Evolutionary conservation across 2,113 vertebrate genomes (phyloP).

Genomic region (Zosterops borbonicus): DNA sequence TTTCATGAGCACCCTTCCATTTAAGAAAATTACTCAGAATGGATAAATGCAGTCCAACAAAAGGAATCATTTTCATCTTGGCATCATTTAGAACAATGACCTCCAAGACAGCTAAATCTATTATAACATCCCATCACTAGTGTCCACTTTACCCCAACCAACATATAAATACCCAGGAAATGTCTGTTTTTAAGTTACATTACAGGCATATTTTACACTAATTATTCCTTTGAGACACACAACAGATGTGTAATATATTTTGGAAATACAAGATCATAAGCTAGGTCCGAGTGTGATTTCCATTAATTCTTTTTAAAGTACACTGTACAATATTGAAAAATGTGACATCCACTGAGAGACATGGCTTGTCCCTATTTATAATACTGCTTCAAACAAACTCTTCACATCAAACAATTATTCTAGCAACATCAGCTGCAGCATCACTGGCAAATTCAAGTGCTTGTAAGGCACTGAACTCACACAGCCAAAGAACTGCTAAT

Average conservation of each 20-base stretch:
- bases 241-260: not conserved
- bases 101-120: not conserved
- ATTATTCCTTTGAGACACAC: not conserved
- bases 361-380: not conserved
- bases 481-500: not conserved
- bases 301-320: not conserved
- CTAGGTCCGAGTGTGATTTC: not conserved
- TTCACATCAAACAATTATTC: not conserved
- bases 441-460: not conserved
- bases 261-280: not conserved
- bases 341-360: not conserved
- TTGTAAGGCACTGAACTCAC: not conserved
- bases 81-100: not conserved
- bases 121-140: not conserved
- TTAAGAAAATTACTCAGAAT: not conserved
- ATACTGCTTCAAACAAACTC: not conserved
- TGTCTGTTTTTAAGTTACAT: not conserved
- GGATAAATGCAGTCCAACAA: not conserved
- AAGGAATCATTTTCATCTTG: not conserved
- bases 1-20: not conserved
- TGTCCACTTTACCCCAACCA: not conserved
- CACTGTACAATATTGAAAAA: not conserved
- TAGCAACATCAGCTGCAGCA: not conserved
- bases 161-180: not conserved
- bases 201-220: not conserved